phyloP scores from a whole-genome alignment of 2,888 invertebrate genomes.

The Rhogogaster chlorosoma region DNA sequence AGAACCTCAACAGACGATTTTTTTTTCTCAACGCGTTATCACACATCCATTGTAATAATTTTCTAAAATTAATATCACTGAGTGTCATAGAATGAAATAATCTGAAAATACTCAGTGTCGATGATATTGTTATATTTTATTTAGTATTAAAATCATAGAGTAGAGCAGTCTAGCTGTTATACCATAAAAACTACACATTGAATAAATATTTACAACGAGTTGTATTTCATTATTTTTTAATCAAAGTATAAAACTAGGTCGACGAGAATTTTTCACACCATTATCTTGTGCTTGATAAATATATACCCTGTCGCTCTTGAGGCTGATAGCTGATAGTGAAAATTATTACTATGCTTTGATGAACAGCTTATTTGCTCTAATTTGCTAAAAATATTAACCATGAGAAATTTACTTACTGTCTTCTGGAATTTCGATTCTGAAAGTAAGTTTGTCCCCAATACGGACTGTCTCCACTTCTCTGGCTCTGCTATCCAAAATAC shows the following conservation, averaged over 20 bases:
- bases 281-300: constrained; percentile 27
- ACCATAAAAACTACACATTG: not conserved
- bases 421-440: constrained; percentile 97
- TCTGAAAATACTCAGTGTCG: not conserved
- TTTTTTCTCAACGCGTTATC: not conserved
- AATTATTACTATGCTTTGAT: not conserved
- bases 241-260: constrained; percentile 10
- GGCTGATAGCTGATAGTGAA: constrained; percentile 31
- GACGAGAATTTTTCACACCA: constrained; percentile 23
- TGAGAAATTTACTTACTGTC: constrained; percentile 86
- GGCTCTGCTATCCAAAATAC: constrained; percentile 91
- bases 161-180: not conserved
- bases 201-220: constrained; percentile 15
- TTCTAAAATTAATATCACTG: not conserved
- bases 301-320: not conserved
- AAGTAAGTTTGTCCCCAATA: constrained; percentile 95
- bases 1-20: not conserved
- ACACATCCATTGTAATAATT: not conserved
- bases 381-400: not conserved
- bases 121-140: not conserved
- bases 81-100: not conserved
- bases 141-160: not conserved
- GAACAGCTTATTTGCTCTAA: not conserved
- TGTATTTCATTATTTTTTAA: constrained; percentile 1
- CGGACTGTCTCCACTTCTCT: constrained; percentile 96